Evolutionary conservation across 2,888 invertebrate genomes (phyloP), one percentile per base, ranked within the genome.

Genomic region (Fragum sueziense): DNA sequence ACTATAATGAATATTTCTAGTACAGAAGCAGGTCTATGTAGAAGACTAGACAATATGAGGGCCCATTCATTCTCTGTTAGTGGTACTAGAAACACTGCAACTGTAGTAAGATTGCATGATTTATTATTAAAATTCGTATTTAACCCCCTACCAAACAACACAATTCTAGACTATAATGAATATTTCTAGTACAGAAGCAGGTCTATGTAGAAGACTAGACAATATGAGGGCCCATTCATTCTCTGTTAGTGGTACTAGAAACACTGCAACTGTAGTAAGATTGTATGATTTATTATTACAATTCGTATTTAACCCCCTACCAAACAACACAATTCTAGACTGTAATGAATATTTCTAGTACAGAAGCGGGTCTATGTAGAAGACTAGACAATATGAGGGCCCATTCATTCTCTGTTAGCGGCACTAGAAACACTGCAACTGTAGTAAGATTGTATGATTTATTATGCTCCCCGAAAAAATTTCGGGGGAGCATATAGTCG

Each of bases 181-280:
- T 70, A 76, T 86, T 6, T 86, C 88, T 73, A 7, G 70, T 72
- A 25, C 76, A 51, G 86, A 88, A 51, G 72, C 76, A 27, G 67
- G 79, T 3, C 86, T 82, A 54, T 89, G 75, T 67, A 78, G 91
- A 37, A 76, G 89, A 25, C 85, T 93, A 52, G 92, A 93, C 25
- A 91, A 92, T 73, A 90, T 93, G 89, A 90, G 89, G 71, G 92
- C 92, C 2, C 95, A 95, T 76, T 94, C 94, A 81, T 95, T 98
- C 89, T 96, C 97, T 1, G 97, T 98, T 2, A 97, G 97, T 62
- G 97, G 98, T 0, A 95, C 96, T 6, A 93, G 96, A 41, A 96
- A 96, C 93, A 97, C 98, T 11, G 96, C 97, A 11, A 96, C 97
- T 54, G 95, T 98, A 65, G 90, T 91, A 77, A 85, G 25, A 41